Conservation (phyloP, 2,797 vertebrate species). For the Pseudochirops cupreus region DNA sequence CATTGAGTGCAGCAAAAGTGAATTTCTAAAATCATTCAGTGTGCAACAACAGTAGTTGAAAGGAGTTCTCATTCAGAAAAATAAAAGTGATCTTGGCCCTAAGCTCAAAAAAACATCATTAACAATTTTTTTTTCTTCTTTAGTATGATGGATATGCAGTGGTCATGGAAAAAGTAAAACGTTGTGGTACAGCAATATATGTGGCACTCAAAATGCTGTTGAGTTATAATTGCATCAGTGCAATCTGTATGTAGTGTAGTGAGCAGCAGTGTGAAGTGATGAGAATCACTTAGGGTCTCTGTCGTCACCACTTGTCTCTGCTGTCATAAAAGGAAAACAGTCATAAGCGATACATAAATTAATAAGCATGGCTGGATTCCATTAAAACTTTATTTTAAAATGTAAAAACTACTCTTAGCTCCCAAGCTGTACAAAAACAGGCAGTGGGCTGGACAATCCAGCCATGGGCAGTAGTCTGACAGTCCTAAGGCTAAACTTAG, state of each 20-base stretch:
- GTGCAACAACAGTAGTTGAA: not conserved
- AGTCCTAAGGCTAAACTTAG: not conserved
- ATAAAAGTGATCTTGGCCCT: not conserved
- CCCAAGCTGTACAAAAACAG: not conserved
- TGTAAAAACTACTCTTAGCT: not conserved
- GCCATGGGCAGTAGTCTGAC: not conserved
- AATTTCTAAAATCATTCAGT: not conserved
- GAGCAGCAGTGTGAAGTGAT: not conserved
- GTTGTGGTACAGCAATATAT: not conserved
- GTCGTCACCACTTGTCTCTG: not conserved
- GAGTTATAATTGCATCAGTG: not conserved
- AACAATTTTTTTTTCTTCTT: not conserved
- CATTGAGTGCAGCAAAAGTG: not conserved
- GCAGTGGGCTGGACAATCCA: not conserved
- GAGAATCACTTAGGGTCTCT: not conserved
- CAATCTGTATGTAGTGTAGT: not conserved
- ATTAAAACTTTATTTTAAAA: not conserved
- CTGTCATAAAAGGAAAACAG: not conserved
- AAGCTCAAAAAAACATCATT: not conserved
- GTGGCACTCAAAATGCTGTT: not conserved
- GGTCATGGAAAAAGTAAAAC: not conserved
- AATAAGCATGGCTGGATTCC: not conserved
- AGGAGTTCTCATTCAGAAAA: not conserved
- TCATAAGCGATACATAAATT: not conserved
- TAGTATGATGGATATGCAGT: not conserved